Evolutionary conservation across 53 echinoderm and acorn worm genomes (phyloP).

Genomic region (Echinometra lucunter): DNA sequence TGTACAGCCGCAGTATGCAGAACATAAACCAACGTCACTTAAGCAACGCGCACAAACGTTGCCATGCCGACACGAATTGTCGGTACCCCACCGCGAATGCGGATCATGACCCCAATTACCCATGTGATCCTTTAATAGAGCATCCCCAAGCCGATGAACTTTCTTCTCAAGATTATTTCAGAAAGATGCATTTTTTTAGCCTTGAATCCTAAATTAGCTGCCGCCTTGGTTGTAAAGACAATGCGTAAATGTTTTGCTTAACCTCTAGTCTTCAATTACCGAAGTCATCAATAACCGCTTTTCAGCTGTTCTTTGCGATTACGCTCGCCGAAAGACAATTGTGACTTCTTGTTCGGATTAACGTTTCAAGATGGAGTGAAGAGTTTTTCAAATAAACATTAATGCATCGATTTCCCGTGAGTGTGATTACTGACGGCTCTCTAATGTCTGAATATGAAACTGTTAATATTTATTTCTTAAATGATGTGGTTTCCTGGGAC

Average conservation of each 20-base stretch:
- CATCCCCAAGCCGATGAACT: neutral
- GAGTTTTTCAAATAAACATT: neutral
- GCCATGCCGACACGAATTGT: neutral
- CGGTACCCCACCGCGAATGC: slow-evolving; percentile 9
- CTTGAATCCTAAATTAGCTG: slow-evolving; percentile 8
- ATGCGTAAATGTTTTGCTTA: neutral
- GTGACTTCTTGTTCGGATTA: neutral
- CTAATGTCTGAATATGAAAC: neutral
- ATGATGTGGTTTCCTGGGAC: neutral
- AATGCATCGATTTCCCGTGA: neutral
- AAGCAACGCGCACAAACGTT: slow-evolving; percentile 21
- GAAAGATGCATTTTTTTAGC: slow-evolving; percentile 33
- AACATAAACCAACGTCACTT: neutral
- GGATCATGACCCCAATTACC: slow-evolving; percentile 47
- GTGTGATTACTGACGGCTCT: neutral
- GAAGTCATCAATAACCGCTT: neutral
- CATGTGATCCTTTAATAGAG: neutral
- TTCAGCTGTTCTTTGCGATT: slow-evolving; percentile 4
- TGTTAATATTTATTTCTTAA: neutral
- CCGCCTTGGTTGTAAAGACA: neutral
- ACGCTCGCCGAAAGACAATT: neutral
- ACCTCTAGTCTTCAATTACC: neutral
- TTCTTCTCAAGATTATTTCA: neutral
- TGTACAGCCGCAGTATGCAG: neutral
- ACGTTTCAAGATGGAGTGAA: neutral